phyloP scores from a whole-genome alignment of 1,140 invertebrate genomes.

The Delia radicum region DNA sequence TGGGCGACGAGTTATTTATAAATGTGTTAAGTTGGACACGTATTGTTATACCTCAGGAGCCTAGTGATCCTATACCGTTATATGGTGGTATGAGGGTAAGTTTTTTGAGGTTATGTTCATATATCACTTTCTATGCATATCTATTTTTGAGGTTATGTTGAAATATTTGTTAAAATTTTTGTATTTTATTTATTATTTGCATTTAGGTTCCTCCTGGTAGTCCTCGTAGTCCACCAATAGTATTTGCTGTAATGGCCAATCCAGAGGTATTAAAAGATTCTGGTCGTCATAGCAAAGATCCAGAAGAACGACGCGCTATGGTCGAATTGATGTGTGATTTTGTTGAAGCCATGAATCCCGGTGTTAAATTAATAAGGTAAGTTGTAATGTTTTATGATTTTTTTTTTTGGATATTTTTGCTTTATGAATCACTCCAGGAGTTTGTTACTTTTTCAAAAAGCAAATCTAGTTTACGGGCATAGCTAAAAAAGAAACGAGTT shows the following conservation, averaged over 20 bases:
- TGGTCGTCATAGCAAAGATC: slow-evolving; percentile 67
- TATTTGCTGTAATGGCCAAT: slow-evolving; percentile 72
- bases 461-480: too few species aligned
- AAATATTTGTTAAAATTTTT: neutral
- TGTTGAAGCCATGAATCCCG: slow-evolving; percentile 69
- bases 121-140: neutral
- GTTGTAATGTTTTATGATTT: too few species aligned
- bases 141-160: neutral
- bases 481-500: too few species aligned
- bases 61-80: slow-evolving; percentile 65
- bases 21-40: slow-evolving; percentile 73
- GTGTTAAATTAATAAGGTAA: slow-evolving; percentile 59
- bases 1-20: slow-evolving; percentile 62
- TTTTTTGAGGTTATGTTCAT: slow-evolving; percentile 19
- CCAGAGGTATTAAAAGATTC: slow-evolving; percentile 67
- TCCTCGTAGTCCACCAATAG: slow-evolving; percentile 61
- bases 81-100: slow-evolving; percentile 70
- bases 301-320: slow-evolving; percentile 63
- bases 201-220: slow-evolving; percentile 60
- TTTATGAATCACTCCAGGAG: neutral
- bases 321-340: slow-evolving; percentile 70
- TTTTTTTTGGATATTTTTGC: too few species aligned
- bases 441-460: too few species aligned
- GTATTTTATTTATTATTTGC: neutral
- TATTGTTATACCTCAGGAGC: slow-evolving; percentile 65